These are phyloP conservation scores for Drosophila athabasca DNA, from an alignment of 1,140 invertebrate species.

Conservation along the genomic window DNA sequence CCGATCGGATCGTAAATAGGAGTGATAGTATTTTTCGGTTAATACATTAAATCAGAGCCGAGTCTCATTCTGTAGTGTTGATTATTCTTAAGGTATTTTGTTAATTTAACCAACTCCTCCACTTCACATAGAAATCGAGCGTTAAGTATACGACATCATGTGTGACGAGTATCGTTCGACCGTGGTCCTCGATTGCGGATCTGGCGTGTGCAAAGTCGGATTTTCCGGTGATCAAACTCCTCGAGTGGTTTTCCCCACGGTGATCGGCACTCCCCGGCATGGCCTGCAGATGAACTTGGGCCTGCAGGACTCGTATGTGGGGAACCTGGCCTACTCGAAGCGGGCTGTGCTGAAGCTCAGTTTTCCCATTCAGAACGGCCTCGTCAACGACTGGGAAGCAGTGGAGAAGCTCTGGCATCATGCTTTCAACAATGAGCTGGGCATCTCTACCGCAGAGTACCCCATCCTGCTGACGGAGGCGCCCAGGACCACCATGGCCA, in stretches of 20 bases:
- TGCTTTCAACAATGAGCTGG: conserved; percentile 92
- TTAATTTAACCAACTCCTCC: too few species aligned
- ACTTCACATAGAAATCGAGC: too few species aligned
- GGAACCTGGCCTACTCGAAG: conserved; percentile 92
- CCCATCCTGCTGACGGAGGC: conserved; percentile 93
- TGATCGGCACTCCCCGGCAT: conserved; percentile 90
- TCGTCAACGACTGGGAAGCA: conserved; percentile 93
- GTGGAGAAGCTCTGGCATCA: conserved; percentile 93
- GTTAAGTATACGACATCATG: conserved; percentile 38
- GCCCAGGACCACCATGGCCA: conserved; percentile 92
- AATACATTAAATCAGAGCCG: too few species aligned
- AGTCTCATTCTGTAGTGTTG: too few species aligned
- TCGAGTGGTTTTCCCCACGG: conserved; percentile 90
- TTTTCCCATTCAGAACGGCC: conserved; percentile 90
- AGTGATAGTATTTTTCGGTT: too few species aligned
- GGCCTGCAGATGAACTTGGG: conserved; percentile 98
- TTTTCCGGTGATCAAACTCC: conserved; percentile 93
- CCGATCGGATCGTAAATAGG: too few species aligned
- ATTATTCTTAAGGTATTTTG: too few species aligned
- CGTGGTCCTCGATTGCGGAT: conserved; percentile 94
- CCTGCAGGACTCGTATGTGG: conserved; percentile 95
- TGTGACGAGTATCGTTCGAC: conserved; percentile 92
- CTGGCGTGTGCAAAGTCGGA: conserved; percentile 93
- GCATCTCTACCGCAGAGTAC: conserved; percentile 94
- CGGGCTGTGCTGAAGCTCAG: conserved; percentile 90